Percentiles rank a stretch among this genome's conserved stretches.
These are phyloP conservation scores for Drosophila subpulchrella DNA, from an alignment of 1,140 invertebrate genomes.

Conservation along the genomic window DNA sequence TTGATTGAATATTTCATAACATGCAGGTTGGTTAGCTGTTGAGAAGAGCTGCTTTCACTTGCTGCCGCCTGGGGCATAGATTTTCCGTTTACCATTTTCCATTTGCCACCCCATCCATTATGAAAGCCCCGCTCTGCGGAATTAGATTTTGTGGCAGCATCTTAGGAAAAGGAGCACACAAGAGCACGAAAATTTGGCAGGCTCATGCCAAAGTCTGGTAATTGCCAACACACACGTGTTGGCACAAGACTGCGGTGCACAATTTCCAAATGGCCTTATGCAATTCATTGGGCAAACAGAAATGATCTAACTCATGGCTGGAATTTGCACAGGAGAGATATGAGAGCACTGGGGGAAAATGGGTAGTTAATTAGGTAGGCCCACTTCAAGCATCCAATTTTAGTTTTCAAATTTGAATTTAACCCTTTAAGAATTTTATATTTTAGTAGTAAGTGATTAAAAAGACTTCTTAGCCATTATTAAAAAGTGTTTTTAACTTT, in stretches of 20 bases:
- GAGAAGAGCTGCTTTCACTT: conserved; percentile 8
- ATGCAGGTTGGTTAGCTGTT: conserved; percentile 19
- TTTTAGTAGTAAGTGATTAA: too few relatives aligned
- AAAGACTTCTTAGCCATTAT: too few relatives aligned
- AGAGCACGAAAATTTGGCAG: conserved; percentile 34
- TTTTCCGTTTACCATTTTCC: conserved; percentile 9
- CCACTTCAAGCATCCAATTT: too few relatives aligned
- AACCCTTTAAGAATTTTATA: too few relatives aligned
- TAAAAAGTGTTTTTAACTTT: too few relatives aligned
- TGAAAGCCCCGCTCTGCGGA: conserved; percentile 26
- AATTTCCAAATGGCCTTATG: conserved; percentile 46
- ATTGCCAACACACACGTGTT: conserved; percentile 36
- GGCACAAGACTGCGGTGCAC: conserved; percentile 15
- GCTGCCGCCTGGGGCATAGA: conserved; percentile 18
- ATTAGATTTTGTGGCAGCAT: conserved; percentile 49
- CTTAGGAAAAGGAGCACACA: background rate
- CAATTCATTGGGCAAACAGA: conserved; percentile 31
- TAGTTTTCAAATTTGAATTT: too few relatives aligned
- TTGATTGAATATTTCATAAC: conserved; percentile 71
- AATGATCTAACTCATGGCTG: conserved; percentile 23
- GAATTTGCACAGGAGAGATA: conserved; percentile 1
- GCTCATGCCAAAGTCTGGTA: conserved; percentile 44
- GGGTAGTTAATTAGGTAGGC: background rate
- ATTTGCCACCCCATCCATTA: conserved; percentile 35
- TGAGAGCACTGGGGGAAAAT: background rate